phyloP scores from a whole-genome alignment of 1,140 invertebrate genomes.

The Himalopsyche phryganea region DNA sequence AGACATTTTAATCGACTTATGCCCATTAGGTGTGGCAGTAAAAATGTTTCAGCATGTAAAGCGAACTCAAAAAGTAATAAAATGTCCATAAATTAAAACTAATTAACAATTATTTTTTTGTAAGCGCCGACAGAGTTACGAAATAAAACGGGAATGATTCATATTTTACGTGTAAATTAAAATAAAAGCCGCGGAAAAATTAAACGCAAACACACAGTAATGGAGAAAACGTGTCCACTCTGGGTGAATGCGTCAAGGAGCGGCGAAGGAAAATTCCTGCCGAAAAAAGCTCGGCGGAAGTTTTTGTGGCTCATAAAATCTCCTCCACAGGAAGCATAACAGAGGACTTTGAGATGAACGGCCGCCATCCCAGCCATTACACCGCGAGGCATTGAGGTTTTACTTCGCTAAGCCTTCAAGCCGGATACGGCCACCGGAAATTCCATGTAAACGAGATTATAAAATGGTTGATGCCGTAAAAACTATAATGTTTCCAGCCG shows the following conservation, averaged over 20 bases:
- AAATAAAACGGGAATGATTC: too few relatives aligned
- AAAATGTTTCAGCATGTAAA: too few relatives aligned
- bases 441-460: slow-evolving; percentile 20
- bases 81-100: too few relatives aligned
- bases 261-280: neutral
- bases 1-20: too few relatives aligned
- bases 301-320: slow-evolving; percentile 7
- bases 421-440: slow-evolving; percentile 5
- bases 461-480: slow-evolving; percentile 12
- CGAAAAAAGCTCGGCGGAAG: neutral
- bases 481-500: slow-evolving; percentile 1
- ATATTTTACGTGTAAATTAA: slow-evolving; percentile 3
- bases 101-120: too few relatives aligned
- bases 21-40: too few relatives aligned
- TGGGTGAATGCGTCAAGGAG: neutral
- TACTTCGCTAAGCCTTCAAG: slow-evolving; percentile 8
- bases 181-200: slow-evolving; percentile 2
- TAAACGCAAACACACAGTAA: slow-evolving; percentile 14
- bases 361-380: too few relatives aligned
- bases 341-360: neutral
- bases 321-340: neutral
- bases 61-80: too few relatives aligned
- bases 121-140: too few relatives aligned
- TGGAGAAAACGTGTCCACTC: slow-evolving; percentile 12
- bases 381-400: neutral